phyloP scores from a whole-genome alignment of 2,888 invertebrate species.

The Kuschelorhynchus macadamiae region DNA sequence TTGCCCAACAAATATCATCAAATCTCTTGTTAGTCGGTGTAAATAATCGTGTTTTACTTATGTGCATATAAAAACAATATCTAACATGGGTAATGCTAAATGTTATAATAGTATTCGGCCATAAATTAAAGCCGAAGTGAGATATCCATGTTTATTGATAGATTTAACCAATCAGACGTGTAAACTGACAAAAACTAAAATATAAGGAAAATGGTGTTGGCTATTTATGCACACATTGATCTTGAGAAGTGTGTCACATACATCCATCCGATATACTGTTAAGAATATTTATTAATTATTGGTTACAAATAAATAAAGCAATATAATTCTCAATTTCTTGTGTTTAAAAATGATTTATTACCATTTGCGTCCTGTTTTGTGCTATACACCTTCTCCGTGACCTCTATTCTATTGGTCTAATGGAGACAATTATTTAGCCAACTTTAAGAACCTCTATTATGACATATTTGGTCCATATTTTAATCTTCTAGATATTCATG shows the following conservation, averaged over 20 bases:
- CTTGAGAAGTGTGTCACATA: constrained; percentile 35
- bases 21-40: too few relatives aligned
- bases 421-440: too few relatives aligned
- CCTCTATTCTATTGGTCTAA: too few relatives aligned
- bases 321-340: constrained; percentile 6
- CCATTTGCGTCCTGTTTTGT: too few relatives aligned
- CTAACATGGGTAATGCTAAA: too few relatives aligned
- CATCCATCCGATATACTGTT: constrained; percentile 18
- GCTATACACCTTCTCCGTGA: too few relatives aligned
- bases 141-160: neutral
- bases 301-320: constrained; percentile 13
- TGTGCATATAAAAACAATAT: too few relatives aligned
- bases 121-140: neutral
- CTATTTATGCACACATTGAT: constrained; percentile 18
- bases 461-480: too few relatives aligned
- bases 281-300: constrained; percentile 33
- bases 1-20: too few relatives aligned
- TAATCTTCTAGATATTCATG: too few relatives aligned
- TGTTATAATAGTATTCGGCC: neutral
- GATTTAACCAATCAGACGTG: neutral
- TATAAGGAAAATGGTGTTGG: constrained; percentile 23
- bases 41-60: too few relatives aligned
- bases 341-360: neutral
- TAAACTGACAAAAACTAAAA: constrained; percentile 20
- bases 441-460: too few relatives aligned